Percentiles rank a stretch among this genome's conserved stretches.
Evolutionary conservation across 2,797 vertebrate species (phyloP).

Genomic region (Megaceryle alcyon): DNA sequence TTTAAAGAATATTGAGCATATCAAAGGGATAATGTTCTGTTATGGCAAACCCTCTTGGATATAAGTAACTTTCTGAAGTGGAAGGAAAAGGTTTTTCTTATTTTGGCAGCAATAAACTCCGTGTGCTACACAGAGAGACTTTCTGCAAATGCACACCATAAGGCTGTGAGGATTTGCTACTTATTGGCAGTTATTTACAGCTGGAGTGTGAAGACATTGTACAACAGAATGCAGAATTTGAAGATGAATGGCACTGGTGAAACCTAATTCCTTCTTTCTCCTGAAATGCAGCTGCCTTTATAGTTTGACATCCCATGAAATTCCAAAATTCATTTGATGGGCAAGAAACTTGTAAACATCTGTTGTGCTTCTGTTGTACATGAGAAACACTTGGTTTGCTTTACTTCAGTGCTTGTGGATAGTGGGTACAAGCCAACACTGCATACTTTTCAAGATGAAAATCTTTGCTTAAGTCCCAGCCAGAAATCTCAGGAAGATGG

Average conservation of each 20-base stretch:
- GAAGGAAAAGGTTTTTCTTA: not conserved
- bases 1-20: not conserved
- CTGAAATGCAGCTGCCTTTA: not conserved
- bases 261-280: not conserved
- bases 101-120: not conserved
- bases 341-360: not conserved
- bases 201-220: not conserved
- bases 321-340: not conserved
- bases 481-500: not conserved
- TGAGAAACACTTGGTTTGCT: not conserved
- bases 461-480: not conserved
- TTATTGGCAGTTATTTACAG: not conserved
- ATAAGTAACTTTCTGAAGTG: not conserved
- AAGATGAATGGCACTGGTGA: not conserved
- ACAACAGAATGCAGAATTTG: not conserved
- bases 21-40: not conserved
- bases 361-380: no score
- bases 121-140: not conserved
- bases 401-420: not conserved
- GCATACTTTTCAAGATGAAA: not conserved
- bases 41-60: not conserved
- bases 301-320: not conserved
- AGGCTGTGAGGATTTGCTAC: not conserved
- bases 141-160: not conserved
- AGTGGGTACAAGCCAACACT: not conserved